Percentiles rank a stretch among this genome's conserved stretches.
These are phyloP conservation scores for Columbina picui DNA, from an alignment of 2,113 vertebrate genomes.

Conservation along the genomic window DNA sequence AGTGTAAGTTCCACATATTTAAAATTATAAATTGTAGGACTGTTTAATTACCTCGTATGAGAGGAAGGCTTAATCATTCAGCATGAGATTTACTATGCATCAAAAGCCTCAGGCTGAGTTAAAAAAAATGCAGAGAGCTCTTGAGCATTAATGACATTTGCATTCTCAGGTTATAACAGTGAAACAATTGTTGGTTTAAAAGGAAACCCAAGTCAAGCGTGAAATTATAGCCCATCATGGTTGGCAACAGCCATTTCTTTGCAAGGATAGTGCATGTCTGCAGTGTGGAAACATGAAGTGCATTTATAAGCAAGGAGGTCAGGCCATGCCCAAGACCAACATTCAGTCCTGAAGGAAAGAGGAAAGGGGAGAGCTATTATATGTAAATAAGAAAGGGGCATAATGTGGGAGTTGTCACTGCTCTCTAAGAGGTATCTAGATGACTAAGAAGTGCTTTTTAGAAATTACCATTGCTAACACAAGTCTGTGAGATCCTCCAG, in stretches of 20 bases:
- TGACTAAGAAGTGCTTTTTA: conserved; percentile 11
- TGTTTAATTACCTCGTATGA: background rate
- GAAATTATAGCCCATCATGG: background rate
- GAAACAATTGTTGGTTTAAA: background rate
- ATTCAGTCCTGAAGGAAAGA: background rate
- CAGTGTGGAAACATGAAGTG: background rate
- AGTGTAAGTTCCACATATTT: background rate
- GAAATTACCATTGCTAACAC: background rate
- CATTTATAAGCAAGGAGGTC: background rate
- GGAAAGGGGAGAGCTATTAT: conserved; percentile 1
- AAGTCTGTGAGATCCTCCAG: background rate
- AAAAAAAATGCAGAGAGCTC: background rate
- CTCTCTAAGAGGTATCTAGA: background rate
- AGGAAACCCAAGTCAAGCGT: background rate
- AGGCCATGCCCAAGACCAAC: background rate
- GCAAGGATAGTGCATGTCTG: background rate
- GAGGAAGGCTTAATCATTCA: background rate
- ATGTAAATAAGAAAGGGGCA: background rate
- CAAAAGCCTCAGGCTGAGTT: background rate
- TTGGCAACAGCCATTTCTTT: background rate
- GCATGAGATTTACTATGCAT: background rate
- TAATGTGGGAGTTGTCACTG: background rate
- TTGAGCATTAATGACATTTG: background rate
- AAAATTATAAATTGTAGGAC: background rate
- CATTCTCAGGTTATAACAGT: background rate